Base-by-base conservation (phyloP, 2,113 vertebrate species). In the Epinephelus lanceolatus region DNA sequence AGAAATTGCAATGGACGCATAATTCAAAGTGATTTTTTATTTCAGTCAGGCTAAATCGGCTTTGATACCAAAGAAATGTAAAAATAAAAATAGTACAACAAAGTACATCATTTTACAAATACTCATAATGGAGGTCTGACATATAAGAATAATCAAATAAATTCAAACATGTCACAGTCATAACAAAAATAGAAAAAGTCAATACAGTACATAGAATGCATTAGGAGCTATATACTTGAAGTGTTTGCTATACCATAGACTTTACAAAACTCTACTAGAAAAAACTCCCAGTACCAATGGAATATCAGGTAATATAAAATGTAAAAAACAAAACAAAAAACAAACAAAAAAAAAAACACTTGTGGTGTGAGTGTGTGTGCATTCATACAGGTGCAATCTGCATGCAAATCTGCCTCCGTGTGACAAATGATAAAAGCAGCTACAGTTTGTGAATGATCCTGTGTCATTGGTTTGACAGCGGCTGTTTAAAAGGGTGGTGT, bases 211-310 rank as follows among this genome's bases (percentile, higher is more conserved):
- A 90, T 81, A 91, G 87, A 94, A 93, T 89, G 93, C 84, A 91
- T 89, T 85, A 94, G 92, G 93, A 94, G 93, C 89, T 89, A 93
- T 92, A 90, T 93, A 90, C 30, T 88, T 90, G 76, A 91, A 90
- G 82, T 91, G 83, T 89, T 89, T 90, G 88, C 90, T 92, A 89
- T 92, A 85, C 85, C 76, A 91, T 91, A 92, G 84, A 93, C 91
- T 94, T 93, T 93, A 95, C 94, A 94, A 95, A 95, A 94, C 91
- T 91, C 86, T 87, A 93, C 93, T 95, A 95, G 89, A 93, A 95
- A 94, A 93, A 89, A 92, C 90, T 93, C 93, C 93, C 90, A 87
- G 91, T 92, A 91, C 86, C 80, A 85, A 91, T 91, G 89, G 80
- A 92, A 90, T 88, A 92, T 86, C 76, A 91, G 84, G 83, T 92